A percentile compares a stretch with the other conserved stretches of the same genome.
These are phyloP conservation scores for Orchestia grillus DNA, from an alignment of 1,140 invertebrate genomes.

Conservation along the genomic window DNA sequence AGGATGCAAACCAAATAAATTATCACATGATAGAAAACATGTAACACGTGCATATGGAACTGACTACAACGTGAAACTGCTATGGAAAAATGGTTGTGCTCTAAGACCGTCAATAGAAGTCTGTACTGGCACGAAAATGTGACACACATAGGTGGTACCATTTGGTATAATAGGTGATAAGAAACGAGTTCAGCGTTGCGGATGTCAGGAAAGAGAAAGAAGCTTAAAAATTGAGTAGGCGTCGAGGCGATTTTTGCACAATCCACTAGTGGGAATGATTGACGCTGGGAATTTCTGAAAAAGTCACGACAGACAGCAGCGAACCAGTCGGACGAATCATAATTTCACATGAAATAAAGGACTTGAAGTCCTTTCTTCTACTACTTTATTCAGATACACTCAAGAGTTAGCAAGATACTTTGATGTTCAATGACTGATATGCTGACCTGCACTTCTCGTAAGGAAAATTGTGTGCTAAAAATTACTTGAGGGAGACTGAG, in stretches of 20 bases:
- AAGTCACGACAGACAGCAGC: not conserved
- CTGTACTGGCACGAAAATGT: not conserved
- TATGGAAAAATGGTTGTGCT: not conserved
- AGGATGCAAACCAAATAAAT: not conserved
- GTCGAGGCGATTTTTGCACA: not conserved
- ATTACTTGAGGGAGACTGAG: too few species aligned
- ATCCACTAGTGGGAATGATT: not conserved
- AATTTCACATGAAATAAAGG: not conserved
- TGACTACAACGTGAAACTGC: not conserved
- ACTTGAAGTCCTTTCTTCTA: too few species aligned
- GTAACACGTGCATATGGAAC: not conserved
- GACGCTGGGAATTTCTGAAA: not conserved
- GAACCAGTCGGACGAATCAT: not conserved
- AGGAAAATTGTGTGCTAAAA: too few species aligned
- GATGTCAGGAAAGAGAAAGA: not conserved
- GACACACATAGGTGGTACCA: not conserved
- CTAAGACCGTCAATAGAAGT: not conserved
- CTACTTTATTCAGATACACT: too few species aligned
- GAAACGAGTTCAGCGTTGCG: not conserved
- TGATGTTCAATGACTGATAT: too few species aligned
- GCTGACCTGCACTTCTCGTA: too few species aligned
- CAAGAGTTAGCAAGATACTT: too few species aligned
- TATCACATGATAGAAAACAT: not conserved
- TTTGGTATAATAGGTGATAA: not conserved
- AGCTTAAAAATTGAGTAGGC: not conserved